Percentiles rank a stretch among this genome's conserved stretches.
Evolutionary conservation across 1,140 invertebrate species (phyloP).

Genomic region (Drosophila takahashii): DNA sequence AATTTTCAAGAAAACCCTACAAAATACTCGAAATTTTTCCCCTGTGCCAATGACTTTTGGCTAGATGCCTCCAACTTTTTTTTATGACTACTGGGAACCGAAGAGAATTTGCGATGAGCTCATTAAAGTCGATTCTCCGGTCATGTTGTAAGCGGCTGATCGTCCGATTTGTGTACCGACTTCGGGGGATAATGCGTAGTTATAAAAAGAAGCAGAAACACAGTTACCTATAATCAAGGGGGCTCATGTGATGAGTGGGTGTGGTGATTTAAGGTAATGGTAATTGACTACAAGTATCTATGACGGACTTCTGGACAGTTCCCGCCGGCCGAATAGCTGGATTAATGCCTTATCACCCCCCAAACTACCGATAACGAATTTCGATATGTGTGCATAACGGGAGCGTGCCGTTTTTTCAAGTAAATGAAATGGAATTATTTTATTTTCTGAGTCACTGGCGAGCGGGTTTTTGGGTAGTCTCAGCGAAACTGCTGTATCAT

Average conservation of each 20-base stretch:
- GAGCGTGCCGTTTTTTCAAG: constrained; percentile 40
- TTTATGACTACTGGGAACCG: constrained; percentile 14
- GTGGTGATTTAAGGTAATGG: constrained; percentile 17
- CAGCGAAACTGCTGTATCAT: constrained; percentile 52
- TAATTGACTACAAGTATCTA: constrained; percentile 12
- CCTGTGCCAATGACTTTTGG: constrained; percentile 24
- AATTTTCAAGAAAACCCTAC: background rate
- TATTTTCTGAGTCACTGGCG: constrained; percentile 34
- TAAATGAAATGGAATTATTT: constrained; percentile 9
- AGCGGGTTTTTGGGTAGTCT: constrained; percentile 18
- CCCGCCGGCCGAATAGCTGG: constrained; percentile 11
- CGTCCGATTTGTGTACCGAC: constrained; percentile 23
- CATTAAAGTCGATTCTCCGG: constrained; percentile 37
- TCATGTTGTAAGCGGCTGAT: constrained; percentile 70
- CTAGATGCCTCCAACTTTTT: constrained; percentile 8
- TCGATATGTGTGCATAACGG: constrained; percentile 10
- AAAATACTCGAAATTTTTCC: background rate
- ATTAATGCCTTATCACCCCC: constrained; percentile 23
- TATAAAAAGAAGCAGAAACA: constrained; percentile 28
- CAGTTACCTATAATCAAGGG: constrained; percentile 21
- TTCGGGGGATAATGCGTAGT: constrained; percentile 51
- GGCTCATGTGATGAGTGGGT: constrained; percentile 47
- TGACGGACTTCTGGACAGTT: constrained; percentile 23
- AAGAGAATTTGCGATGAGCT: constrained; percentile 59
- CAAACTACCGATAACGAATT: constrained; percentile 20